A percentile compares a stretch with the other conserved stretches of the same genome.
phyloP scores from a whole-genome alignment of 2,888 invertebrate genomes.

The Watsonalla binaria region DNA sequence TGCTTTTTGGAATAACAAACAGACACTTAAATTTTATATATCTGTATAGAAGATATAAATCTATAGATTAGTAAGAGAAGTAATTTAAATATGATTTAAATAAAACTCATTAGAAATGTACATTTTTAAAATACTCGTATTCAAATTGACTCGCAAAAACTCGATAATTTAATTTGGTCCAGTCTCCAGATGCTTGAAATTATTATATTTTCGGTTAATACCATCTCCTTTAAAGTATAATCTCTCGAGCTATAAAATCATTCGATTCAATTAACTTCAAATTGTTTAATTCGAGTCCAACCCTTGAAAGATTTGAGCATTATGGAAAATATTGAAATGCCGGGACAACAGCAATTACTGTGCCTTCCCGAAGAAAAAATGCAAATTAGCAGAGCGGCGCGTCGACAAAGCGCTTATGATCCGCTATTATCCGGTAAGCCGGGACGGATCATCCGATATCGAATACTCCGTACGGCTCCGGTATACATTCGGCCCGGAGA shows the following conservation, averaged over 20 bases:
- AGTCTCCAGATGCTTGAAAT: neutral
- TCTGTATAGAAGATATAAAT: no score
- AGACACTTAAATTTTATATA: no score
- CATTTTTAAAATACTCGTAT: neutral
- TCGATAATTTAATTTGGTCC: neutral
- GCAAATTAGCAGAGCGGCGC: neutral
- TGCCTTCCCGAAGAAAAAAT: neutral
- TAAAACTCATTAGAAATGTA: neutral
- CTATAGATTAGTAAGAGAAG: no score
- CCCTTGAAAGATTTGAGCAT: neutral
- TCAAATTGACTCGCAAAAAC: neutral
- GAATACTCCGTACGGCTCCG: neutral
- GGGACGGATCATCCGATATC: neutral
- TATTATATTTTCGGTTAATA: neutral
- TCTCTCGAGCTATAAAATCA: neutral
- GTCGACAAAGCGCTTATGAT: slow-evolving; percentile 2
- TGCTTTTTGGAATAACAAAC: no score
- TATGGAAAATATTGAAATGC: neutral
- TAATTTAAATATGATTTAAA: no score
- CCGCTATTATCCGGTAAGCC: neutral
- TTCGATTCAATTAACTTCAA: neutral
- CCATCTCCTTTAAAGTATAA: neutral
- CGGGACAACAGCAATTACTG: slow-evolving; percentile 1
- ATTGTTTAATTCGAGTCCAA: neutral
- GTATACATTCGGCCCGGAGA: neutral